phyloP scores from a whole-genome alignment of 2,113 vertebrate genomes.

The Felis chaus region DNA sequence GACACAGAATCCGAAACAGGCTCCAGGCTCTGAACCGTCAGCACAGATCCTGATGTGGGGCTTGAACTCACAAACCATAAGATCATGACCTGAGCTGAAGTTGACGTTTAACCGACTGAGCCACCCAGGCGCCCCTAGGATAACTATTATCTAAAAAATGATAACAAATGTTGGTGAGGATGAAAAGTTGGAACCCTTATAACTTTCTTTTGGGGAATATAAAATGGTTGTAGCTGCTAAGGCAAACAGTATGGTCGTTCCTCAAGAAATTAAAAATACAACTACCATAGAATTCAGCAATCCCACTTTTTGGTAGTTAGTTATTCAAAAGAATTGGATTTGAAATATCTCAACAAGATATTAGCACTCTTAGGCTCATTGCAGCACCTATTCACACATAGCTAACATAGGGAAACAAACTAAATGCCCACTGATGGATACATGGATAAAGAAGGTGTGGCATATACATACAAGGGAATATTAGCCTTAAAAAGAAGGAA shows the following conservation, averaged over 20 bases:
- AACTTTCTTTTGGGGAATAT: background rate
- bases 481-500: background rate
- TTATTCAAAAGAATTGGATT: background rate
- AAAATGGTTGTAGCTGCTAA: background rate
- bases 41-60: too few relatives aligned
- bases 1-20: too few relatives aligned
- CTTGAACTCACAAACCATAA: too few relatives aligned
- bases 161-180: background rate
- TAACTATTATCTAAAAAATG: background rate
- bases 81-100: too few relatives aligned
- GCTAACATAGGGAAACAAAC: background rate
- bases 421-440: background rate
- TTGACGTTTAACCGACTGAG: too few relatives aligned
- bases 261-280: background rate
- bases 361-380: background rate
- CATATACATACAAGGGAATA: background rate
- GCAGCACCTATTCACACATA: background rate
- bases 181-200: background rate
- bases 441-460: background rate
- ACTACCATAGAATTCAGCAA: background rate
- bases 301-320: background rate
- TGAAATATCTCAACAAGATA: background rate
- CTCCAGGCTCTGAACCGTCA: too few relatives aligned
- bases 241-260: background rate
- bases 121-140: too few relatives aligned